Evolutionary conservation across 2,888 invertebrate genomes (phyloP).

Genomic region (Eueremaeus valkanovi): DNA sequence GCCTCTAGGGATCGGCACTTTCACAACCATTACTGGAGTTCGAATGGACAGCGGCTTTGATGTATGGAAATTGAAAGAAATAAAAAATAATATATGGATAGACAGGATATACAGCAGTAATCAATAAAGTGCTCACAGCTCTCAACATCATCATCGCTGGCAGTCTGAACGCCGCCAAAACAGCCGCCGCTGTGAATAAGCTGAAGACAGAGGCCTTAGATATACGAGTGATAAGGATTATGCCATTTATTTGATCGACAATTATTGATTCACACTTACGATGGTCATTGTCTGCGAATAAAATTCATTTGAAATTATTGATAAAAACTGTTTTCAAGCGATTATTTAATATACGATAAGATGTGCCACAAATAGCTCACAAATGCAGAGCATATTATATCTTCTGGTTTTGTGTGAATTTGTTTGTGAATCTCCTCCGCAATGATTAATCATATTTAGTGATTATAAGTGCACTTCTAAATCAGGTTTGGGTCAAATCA

Average conservation of each 20-base stretch:
- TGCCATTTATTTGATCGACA: background rate
- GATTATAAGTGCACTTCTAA: background rate
- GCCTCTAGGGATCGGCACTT: background rate
- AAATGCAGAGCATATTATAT: background rate
- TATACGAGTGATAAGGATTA: too few relatives aligned
- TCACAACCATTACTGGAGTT: background rate
- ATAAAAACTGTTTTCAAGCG: background rate
- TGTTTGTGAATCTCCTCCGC: too few relatives aligned
- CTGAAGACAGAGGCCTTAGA: background rate
- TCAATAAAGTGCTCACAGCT: background rate
- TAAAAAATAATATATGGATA: background rate
- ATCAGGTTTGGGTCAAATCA: background rate
- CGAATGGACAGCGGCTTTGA: background rate
- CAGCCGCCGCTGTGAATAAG: background rate
- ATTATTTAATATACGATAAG: background rate
- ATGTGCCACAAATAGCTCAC: background rate
- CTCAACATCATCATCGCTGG: conserved; percentile 10
- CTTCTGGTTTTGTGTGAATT: too few relatives aligned
- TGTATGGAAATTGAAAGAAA: background rate
- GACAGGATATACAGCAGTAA: too few relatives aligned
- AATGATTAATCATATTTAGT: background rate
- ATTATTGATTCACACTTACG: background rate
- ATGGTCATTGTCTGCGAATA: background rate
- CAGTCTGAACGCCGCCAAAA: background rate
- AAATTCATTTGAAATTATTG: background rate